phyloP scores from a whole-genome alignment of 37 sponge, comb jelly and placozoan species.

The Eunapius fragilis region DNA sequence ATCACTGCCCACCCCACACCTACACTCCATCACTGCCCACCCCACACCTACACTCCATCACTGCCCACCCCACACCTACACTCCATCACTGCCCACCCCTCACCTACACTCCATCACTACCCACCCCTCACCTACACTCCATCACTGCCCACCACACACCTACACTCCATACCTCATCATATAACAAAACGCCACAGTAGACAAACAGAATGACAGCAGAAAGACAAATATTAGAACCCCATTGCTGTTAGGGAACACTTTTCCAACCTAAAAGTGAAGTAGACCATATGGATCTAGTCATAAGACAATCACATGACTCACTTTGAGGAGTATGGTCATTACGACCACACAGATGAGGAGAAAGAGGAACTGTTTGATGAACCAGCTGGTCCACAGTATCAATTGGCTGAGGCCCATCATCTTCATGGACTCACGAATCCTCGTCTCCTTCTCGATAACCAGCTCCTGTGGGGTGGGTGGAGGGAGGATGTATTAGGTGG shows the following conservation, averaged over 20 bases:
- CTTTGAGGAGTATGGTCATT: not conserved
- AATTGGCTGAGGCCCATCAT: conserved; percentile 87
- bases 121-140: too few species aligned
- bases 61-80: too few species aligned
- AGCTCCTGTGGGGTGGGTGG: conserved; percentile 39
- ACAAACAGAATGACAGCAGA: conserved; percentile 51
- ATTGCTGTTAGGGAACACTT: conserved; percentile 49
- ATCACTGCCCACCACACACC: too few species aligned
- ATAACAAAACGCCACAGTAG: conserved; percentile 66
- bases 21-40: too few species aligned
- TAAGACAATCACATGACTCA: not conserved
- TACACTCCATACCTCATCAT: conserved; percentile 75
- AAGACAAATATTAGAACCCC: conserved; percentile 58
- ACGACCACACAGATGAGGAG: not conserved
- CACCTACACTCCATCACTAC: too few species aligned
- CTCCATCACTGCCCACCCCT: too few species aligned
- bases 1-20: too few species aligned
- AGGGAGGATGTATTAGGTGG: too few species aligned
- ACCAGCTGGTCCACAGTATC: conserved; percentile 54
- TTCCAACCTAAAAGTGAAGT: too few species aligned
- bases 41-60: too few species aligned
- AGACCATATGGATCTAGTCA: conserved; percentile 5
- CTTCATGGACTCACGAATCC: conserved; percentile 79
- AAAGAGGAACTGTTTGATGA: conserved; percentile 7
- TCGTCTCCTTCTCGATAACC: conserved; percentile 64